Conservation (phyloP, 2,888 invertebrate genomes). For the Tipula helvola region DNA sequence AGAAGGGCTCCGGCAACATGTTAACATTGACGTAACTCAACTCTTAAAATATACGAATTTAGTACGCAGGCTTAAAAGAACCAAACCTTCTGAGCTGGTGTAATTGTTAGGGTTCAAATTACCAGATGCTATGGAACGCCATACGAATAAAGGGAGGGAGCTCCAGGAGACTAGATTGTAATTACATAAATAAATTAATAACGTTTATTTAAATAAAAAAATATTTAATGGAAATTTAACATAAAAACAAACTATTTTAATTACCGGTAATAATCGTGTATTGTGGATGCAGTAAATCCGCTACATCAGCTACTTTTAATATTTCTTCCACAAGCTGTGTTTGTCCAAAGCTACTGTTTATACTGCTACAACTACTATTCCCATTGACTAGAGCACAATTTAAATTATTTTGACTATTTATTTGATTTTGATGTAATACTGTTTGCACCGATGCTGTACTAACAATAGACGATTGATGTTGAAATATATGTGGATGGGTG, state of each 20-base stretch:
- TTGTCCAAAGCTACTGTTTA: slow-evolving; percentile 16
- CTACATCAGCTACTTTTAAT: slow-evolving; percentile 49
- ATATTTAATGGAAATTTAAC: background rate
- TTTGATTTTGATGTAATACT: slow-evolving; percentile 20
- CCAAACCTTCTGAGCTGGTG: too few species aligned
- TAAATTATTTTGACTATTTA: background rate
- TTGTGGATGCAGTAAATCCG: slow-evolving; percentile 74
- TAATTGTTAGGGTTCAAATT: too few species aligned
- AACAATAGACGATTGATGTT: slow-evolving; percentile 33
- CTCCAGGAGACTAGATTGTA: too few species aligned
- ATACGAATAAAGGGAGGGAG: too few species aligned
- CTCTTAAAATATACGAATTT: too few species aligned
- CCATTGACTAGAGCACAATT: background rate
- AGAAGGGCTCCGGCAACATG: too few species aligned
- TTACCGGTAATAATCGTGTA: slow-evolving; percentile 73
- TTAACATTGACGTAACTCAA: too few species aligned
- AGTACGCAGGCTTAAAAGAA: too few species aligned
- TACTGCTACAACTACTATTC: background rate
- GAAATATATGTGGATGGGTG: slow-evolving; percentile 28
- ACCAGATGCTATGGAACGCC: too few species aligned
- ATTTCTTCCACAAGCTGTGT: slow-evolving; percentile 25
- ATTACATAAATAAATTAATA: background rate
- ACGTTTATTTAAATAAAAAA: too few species aligned
- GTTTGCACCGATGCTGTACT: slow-evolving; percentile 33
- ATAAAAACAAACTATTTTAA: slow-evolving; percentile 25